Evolutionary conservation across 2,888 invertebrate genomes (phyloP), one percentile per base, ranked within the genome.

Genomic region (Pollenia labialis): DNA sequence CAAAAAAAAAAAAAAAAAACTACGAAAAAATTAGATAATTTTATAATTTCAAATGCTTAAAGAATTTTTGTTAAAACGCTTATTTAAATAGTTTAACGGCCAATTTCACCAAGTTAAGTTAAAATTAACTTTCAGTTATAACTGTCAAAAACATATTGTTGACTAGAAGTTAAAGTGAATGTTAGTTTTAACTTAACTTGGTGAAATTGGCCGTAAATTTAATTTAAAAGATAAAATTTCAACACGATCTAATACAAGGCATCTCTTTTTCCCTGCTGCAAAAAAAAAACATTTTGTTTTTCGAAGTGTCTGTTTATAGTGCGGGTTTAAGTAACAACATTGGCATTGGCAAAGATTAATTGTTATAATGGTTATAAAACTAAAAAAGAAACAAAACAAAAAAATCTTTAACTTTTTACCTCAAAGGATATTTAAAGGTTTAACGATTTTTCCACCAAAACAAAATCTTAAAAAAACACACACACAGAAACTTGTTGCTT

Each of bases 311-410:
- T 74, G 75, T 44, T 32, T 32, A 32, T 4, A 60, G 68, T 82
- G 82, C 80, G 68, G 84, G 84, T 66, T 85, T 76, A 32, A 89
- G 89, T 90, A 92, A 91, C 91, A 91, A 90, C 92, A 90, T 91
- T 92, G 92, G 92, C 92, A 92, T 92, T 92, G 92, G 92, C 91
- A 91, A 90, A 92, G 92, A 92, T 92, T 92, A 92, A 92, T 92
- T 92, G 92, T 92, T 91, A 91, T 82, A 85, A 82, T 85, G 82
- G 82, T 62, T 85, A 75, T 79, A 82, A 77, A 76, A 46, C 14
- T 16, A 44, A 72, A 62, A 75, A 46, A 66, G 7, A 66, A 48
- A 50, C 40, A 74, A 32, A 23, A 54, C 6, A 52, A 54, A 68
- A 14, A 75, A 62, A 76, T 74, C 79, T 79, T 68, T 23, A 76